Percentiles rank a stretch among this genome's conserved stretches.
These are phyloP conservation scores for Platycercus adscitus DNA, from an alignment of 2,113 vertebrate species.

Conservation along the genomic window DNA sequence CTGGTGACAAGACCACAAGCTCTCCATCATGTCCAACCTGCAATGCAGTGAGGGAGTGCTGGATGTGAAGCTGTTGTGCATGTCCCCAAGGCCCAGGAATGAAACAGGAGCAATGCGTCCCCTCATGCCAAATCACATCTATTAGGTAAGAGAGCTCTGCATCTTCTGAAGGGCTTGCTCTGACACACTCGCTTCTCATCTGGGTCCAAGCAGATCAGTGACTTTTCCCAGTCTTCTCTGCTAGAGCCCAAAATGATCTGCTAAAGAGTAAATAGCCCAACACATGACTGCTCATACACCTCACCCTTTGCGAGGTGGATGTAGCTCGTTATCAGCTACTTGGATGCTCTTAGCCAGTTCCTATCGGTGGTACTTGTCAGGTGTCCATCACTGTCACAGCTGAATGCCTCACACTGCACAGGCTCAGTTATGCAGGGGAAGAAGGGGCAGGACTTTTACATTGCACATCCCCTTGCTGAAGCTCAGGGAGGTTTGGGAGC, in stretches of 20 bases:
- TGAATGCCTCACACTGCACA: background rate
- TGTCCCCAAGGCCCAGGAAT: background rate
- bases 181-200: background rate
- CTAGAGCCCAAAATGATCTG: background rate
- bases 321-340: background rate
- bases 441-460: background rate
- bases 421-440: accelerated
- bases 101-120: background rate
- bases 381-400: accelerated
- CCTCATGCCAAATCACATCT: background rate
- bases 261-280: background rate
- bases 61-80: background rate
- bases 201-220: background rate
- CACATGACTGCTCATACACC: background rate
- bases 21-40: accelerated
- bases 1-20: background rate
- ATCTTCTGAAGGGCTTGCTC: background rate
- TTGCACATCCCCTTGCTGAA: background rate
- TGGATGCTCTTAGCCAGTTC: background rate
- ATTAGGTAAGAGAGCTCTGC: background rate
- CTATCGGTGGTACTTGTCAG: background rate
- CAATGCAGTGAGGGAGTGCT: background rate
- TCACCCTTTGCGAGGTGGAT: background rate
- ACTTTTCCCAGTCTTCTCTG: background rate
- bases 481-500: background rate